Percentiles rank a stretch among this genome's conserved stretches.
Conservation (phyloP, 2,797 vertebrate genomes). For the Melanotaenia nigrans region DNA sequence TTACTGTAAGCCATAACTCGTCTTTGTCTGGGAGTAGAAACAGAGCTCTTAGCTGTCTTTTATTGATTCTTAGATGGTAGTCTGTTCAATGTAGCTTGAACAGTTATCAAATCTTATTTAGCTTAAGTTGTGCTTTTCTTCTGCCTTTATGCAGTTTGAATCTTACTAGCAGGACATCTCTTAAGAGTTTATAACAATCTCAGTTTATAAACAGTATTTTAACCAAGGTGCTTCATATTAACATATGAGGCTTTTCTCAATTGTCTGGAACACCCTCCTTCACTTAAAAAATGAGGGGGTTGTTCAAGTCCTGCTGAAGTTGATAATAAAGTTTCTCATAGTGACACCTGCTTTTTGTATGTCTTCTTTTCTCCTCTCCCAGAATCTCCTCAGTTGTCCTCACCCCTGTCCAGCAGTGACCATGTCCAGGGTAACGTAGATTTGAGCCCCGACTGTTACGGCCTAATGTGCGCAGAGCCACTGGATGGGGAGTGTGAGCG, state of each 20-base stretch:
- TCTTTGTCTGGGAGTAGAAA: constrained; percentile 38
- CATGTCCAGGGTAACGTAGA: constrained; percentile 77
- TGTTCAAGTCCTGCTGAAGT: neutral
- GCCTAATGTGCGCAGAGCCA: constrained; percentile 69
- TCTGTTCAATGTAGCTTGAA: constrained; percentile 39
- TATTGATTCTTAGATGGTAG: constrained; percentile 24
- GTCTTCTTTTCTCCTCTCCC: constrained; percentile 34
- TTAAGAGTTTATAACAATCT: neutral
- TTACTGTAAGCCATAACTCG: constrained; percentile 56
- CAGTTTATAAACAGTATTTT: neutral
- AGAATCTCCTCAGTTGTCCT: constrained; percentile 81
- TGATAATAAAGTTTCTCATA: neutral
- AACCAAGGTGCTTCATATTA: neutral
- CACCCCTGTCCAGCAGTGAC: constrained; percentile 75
- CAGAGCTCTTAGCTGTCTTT: constrained; percentile 29
- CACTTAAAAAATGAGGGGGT: neutral
- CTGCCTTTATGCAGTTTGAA: constrained; percentile 5
- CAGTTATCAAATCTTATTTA: constrained; percentile 13
- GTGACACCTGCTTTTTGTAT: constrained; percentile 20
- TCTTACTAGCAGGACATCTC: neutral
- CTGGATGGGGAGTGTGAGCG: constrained; percentile 81
- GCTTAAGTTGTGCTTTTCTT: constrained; percentile 1
- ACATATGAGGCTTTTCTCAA: neutral
- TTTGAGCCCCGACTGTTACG: constrained; percentile 66
- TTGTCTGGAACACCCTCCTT: neutral